A percentile compares a stretch with the other conserved stretches of the same genome.
Conservation (phyloP, 2,113 vertebrate species). For the Opisthocomus hoazin region DNA sequence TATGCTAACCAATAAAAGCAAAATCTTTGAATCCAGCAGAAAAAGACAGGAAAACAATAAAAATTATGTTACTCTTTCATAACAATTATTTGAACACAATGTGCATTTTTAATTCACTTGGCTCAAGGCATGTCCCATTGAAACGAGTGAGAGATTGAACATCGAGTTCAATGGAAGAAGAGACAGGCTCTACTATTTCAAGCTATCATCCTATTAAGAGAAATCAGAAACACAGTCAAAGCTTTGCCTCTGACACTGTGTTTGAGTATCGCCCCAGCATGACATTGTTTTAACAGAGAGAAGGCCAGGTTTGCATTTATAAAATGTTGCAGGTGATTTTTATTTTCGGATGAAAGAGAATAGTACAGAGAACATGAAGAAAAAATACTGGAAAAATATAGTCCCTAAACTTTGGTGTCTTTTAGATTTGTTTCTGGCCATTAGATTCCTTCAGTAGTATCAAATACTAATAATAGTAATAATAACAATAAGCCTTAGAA, state of each 20-base stretch:
- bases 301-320: neutral
- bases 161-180: neutral
- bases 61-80: neutral
- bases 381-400: neutral
- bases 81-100: neutral
- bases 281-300: neutral
- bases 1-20: neutral
- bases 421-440: neutral
- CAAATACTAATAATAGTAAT: neutral
- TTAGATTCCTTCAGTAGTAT: neutral
- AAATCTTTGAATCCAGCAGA: neutral
- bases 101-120: neutral
- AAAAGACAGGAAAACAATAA: neutral
- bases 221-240: conserved; percentile 13
- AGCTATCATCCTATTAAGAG: neutral
- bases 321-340: neutral
- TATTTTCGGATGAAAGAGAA: neutral
- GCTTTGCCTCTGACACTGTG: neutral
- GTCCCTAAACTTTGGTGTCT: neutral
- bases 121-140: neutral
- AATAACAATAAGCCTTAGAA: neutral
- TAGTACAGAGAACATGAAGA: neutral
- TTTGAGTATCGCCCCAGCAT: neutral
- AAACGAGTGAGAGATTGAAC: neutral
- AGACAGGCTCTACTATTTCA: neutral